A percentile compares a stretch with the other conserved stretches of the same genome.
These are phyloP conservation scores for Psilopsiagon aurifrons DNA, from an alignment of 2,113 vertebrate genomes.

Conservation along the genomic window DNA sequence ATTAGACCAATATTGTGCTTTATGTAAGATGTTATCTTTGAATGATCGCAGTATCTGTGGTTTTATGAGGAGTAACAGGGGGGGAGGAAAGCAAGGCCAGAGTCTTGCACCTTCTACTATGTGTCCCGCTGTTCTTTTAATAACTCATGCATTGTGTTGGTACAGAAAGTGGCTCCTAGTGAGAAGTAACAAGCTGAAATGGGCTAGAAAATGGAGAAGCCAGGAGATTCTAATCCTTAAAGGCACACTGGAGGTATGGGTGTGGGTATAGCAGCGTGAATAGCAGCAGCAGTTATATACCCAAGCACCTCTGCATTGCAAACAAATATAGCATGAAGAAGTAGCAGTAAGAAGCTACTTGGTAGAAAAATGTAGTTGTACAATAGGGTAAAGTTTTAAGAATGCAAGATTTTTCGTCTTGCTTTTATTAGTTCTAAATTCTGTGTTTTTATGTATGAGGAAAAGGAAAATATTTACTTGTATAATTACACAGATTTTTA, in stretches of 20 bases:
- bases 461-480: slow-evolving; percentile 42
- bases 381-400: slow-evolving; percentile 28
- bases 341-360: slow-evolving; percentile 46
- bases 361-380: slow-evolving; percentile 47
- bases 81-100: not conserved
- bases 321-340: slow-evolving; percentile 43
- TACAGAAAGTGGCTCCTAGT: not conserved
- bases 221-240: slow-evolving; percentile 29
- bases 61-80: not conserved
- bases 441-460: slow-evolving; percentile 38
- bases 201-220: slow-evolving; percentile 30
- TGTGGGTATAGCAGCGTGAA: not conserved
- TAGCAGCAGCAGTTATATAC: not conserved
- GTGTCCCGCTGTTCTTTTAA: not conserved
- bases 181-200: slow-evolving; percentile 17
- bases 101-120: not conserved
- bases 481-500: slow-evolving; percentile 4
- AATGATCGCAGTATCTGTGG: not conserved
- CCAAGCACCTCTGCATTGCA: not conserved
- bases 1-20: not conserved
- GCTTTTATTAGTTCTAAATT: slow-evolving; percentile 67
- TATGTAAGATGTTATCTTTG: accelerated
- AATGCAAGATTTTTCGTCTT: slow-evolving; percentile 31
- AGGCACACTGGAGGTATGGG: slow-evolving; percentile 35
- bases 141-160: not conserved